Evolutionary conservation across 2,113 vertebrate species (phyloP).

Genomic region (Trematomus loennbergii): DNA sequence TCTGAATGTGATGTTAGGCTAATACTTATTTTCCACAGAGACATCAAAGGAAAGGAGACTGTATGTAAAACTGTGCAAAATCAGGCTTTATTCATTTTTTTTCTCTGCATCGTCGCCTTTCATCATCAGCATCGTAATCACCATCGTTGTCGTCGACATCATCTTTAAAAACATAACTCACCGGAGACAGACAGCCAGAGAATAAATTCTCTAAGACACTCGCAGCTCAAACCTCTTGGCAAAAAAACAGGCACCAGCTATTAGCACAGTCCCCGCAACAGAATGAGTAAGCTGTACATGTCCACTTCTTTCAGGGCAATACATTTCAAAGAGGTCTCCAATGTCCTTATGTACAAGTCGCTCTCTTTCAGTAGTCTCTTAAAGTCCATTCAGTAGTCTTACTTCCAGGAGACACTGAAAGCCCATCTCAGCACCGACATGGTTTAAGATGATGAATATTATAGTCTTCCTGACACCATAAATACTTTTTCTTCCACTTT

Average conservation of each 20-base stretch:
- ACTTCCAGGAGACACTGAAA: constrained; percentile 46
- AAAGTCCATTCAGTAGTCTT: constrained; percentile 50
- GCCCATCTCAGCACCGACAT: constrained; percentile 50
- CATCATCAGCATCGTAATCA: constrained; percentile 54
- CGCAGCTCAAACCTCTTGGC: constrained; percentile 36
- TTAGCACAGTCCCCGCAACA: constrained; percentile 54
- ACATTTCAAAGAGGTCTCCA: constrained; percentile 57
- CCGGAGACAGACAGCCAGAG: constrained; percentile 50
- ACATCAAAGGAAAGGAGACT: constrained; percentile 51
- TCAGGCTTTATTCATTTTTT: constrained; percentile 80
- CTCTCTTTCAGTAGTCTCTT: constrained; percentile 22
- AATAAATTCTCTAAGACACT: constrained; percentile 56
- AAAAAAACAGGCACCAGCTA: constrained; percentile 60
- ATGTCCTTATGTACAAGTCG: constrained; percentile 66
- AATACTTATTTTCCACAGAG: constrained; percentile 18
- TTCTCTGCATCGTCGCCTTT: constrained; percentile 54
- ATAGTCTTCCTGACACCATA: constrained; percentile 41
- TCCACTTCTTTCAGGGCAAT: constrained; percentile 52
- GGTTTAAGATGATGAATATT: constrained; percentile 52
- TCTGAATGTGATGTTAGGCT: neutral
- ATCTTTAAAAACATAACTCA: constrained; percentile 63
- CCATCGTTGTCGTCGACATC: constrained; percentile 62
- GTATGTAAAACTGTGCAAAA: constrained; percentile 85
- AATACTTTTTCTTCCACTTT: constrained; percentile 20
- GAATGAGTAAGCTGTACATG: constrained; percentile 46